A percentile compares a stretch with the other conserved stretches of the same genome.
Conservation (phyloP, 2,888 invertebrate genomes). For the Caenorhabditis virilis region DNA sequence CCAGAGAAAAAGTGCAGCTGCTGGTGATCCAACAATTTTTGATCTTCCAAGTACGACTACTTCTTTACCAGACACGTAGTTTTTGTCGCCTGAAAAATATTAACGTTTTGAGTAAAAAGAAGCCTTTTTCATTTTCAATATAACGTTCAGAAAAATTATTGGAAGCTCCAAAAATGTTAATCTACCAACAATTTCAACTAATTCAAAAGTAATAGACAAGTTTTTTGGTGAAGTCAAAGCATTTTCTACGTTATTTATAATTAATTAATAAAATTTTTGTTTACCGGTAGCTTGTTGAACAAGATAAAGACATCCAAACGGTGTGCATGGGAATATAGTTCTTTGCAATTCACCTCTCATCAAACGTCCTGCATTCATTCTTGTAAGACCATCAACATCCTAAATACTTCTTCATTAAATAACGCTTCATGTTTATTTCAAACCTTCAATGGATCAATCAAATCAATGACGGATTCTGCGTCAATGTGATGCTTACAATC, state of each 20-base stretch:
- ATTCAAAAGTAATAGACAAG: neutral
- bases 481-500: constrained; percentile 84
- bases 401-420: constrained; percentile 1
- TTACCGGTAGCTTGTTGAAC: constrained; percentile 75
- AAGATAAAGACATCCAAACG: constrained; percentile 89
- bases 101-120: neutral
- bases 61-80: constrained; percentile 69
- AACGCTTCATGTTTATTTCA: neutral
- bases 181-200: too few relatives aligned
- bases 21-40: constrained; percentile 96
- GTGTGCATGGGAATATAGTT: constrained; percentile 91
- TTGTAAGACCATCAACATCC: constrained; percentile 68
- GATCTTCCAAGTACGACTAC: constrained; percentile 95
- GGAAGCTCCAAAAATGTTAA: too few relatives aligned
- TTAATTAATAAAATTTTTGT: too few relatives aligned
- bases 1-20: constrained; percentile 91
- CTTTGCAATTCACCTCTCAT: constrained; percentile 82
- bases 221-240: neutral
- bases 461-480: constrained; percentile 77
- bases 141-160: too few relatives aligned
- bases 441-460: constrained; percentile 76
- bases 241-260: too few relatives aligned
- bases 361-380: constrained; percentile 88
- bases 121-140: neutral
- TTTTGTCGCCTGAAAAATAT: constrained; percentile 46